Evolutionary conservation across 2,113 vertebrate species (phyloP), one percentile per base, ranked within the genome.

Genomic region (Vidua chalybeata): DNA sequence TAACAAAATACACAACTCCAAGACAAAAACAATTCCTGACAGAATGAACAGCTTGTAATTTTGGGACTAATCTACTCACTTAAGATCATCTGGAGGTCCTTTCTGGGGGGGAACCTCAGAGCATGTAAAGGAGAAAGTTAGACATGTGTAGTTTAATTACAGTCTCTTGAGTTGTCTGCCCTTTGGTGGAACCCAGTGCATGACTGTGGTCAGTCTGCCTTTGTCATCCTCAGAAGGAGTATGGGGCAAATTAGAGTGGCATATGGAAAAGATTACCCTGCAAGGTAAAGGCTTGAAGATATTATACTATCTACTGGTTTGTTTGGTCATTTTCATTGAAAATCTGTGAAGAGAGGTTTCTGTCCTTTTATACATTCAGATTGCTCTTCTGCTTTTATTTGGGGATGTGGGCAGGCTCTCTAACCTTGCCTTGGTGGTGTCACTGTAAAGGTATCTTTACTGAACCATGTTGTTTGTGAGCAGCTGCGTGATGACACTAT

Each of bases 341-440:
- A 83, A 58, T 61, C 24, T 76, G 9, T 68, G 33, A 56, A 64
- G 39, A 33, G 11, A 21, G 4, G 5, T 18, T 41, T 63, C 79
- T 68, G 51, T 88, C 15, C 8, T 48, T 63, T 35, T 10, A 4
- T 23, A 11, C 24, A 14, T 45, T 75, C 27, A 45, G 26, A 52
- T 20, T 68, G 18, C 28, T 64, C 9, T 68, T 64, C 18, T 41
- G n/a, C 11, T 37, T 84, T 64, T 49, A 11, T 33, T 3, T 22
- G 9, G 8, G 6, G 2, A 0, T 10, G 2, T 45, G 51, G 33
- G 4, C 8, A 46, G 37, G 22, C 11, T 5, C 19, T 73, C 62
- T 58, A 45, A 11, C n/a, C 27, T 41, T 79, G 13, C 19, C 15
- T 8, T 3, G 1, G 5, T 61, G 15, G 39, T 19, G 49, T 72